Conservation (phyloP, 2,888 invertebrate genomes). For the Gastracanthus pulcherrimus region DNA sequence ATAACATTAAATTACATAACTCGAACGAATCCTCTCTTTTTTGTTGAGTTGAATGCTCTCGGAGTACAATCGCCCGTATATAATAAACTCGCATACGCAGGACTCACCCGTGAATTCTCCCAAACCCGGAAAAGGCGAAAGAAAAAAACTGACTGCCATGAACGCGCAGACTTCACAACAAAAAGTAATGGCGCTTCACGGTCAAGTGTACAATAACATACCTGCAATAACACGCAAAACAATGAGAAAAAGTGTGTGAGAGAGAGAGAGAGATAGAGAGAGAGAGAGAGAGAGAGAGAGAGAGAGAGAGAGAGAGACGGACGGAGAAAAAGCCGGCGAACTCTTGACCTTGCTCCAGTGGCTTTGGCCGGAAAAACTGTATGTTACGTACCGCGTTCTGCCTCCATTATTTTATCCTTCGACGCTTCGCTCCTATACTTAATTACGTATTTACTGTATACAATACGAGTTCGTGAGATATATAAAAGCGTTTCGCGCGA, state of each 20-base stretch:
- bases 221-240: neutral
- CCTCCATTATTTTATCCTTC: neutral
- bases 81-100: no score
- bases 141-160: neutral
- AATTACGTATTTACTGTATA: neutral
- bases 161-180: neutral
- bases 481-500: neutral
- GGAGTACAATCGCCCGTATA: neutral
- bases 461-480: no score
- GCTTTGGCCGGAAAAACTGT: constrained; percentile 1
- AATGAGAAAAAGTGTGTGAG: neutral
- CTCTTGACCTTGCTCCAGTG: constrained; percentile 23
- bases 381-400: neutral
- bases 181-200: no score
- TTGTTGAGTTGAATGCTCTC: neutral
- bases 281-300: no score
- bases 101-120: neutral
- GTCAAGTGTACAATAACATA: no score
- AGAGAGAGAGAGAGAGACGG: no score
- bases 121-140: neutral
- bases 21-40: neutral
- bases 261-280: no score
- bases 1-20: neutral
- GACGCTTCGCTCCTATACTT: neutral
- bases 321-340: constrained; percentile 16